A percentile compares a stretch with the other conserved stretches of the same genome.
Evolutionary conservation across 2,113 vertebrate genomes (phyloP).

Genomic region (Capra hircus): DNA sequence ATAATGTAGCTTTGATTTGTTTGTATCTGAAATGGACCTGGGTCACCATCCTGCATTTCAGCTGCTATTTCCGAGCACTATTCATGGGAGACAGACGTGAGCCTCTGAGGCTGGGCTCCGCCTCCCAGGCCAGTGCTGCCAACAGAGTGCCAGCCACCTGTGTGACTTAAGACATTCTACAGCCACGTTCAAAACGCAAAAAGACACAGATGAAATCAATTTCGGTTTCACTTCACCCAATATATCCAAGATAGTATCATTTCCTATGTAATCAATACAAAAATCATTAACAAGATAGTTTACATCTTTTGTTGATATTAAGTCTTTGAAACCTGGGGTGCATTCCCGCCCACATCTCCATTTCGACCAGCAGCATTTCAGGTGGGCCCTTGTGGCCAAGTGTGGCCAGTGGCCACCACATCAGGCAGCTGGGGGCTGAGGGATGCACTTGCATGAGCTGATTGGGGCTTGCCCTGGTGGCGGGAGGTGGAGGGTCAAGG

Average conservation of each 20-base stretch:
- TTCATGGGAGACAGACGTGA: background rate
- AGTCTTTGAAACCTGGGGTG: background rate
- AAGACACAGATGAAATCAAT: background rate
- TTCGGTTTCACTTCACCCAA: background rate
- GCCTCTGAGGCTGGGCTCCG: background rate
- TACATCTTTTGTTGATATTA: background rate
- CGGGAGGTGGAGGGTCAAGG: background rate
- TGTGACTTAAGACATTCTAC: accelerated
- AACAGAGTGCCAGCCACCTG: background rate
- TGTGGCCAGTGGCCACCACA: too few relatives aligned
- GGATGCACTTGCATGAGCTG: background rate
- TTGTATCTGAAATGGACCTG: background rate
- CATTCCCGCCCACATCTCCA: background rate
- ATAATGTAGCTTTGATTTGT: background rate
- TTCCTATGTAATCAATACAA: background rate
- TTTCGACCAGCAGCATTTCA: background rate
- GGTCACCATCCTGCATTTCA: background rate
- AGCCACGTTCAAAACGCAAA: background rate
- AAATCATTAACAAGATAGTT: background rate
- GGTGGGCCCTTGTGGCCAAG: too few relatives aligned
- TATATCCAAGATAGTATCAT: background rate
- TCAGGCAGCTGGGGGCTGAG: background rate
- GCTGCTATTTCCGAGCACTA: background rate
- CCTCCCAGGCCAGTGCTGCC: background rate
- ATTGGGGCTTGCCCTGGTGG: background rate